Evolutionary conservation across 2,888 invertebrate species (phyloP).

Genomic region (Andricus curvator): DNA sequence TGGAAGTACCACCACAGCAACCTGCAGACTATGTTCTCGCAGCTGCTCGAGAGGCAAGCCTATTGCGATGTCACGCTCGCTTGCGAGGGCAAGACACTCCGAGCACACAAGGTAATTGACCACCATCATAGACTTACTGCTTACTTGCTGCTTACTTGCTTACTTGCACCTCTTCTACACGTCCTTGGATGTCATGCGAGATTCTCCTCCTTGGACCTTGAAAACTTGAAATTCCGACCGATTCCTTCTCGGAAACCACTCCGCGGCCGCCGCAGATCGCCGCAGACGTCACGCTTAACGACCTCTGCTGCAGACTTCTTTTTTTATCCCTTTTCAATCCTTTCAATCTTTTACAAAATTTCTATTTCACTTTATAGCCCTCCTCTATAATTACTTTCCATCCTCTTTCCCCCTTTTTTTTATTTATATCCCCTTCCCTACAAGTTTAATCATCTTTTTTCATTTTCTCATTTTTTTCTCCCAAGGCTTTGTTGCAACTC

Average conservation of each 20-base stretch:
- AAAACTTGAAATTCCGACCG: conserved; percentile 36
- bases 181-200: conserved; percentile 40
- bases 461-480: background rate
- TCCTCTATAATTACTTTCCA: conserved; percentile 17
- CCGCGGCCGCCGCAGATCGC: background rate
- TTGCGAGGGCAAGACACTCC: conserved; percentile 89
- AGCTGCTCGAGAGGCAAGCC: conserved; percentile 90
- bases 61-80: conserved; percentile 95
- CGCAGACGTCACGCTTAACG: conserved; percentile 28
- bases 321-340: conserved; percentile 27
- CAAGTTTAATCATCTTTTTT: background rate
- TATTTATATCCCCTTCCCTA: background rate
- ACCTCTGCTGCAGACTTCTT: background rate
- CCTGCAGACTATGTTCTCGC: conserved; percentile 93
- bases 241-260: conserved; percentile 32
- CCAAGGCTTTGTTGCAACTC: background rate
- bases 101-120: conserved; percentile 83
- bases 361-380: conserved; percentile 12
- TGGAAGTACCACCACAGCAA: conserved; percentile 97
- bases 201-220: conserved; percentile 40
- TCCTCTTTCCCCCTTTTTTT: background rate
- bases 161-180: background rate
- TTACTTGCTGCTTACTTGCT: conserved; percentile 11
- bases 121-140: background rate
- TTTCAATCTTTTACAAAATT: conserved; percentile 27